These are phyloP conservation scores for Etia nguti DNA, from an alignment of 2,113 vertebrate species.

Conservation along the genomic window DNA sequence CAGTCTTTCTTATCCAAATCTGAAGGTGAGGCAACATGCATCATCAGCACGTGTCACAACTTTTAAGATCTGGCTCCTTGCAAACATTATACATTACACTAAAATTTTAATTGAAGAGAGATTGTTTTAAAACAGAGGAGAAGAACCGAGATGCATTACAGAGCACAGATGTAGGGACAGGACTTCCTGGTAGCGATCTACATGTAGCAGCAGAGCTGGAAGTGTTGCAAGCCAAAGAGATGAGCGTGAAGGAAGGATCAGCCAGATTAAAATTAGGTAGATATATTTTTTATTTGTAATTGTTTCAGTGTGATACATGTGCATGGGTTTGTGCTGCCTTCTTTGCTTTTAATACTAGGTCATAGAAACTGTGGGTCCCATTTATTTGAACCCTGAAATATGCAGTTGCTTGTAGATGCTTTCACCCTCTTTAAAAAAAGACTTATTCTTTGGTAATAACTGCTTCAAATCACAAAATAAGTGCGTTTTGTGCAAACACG, in stretches of 20 bases:
- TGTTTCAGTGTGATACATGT: neutral
- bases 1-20: neutral
- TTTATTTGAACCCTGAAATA: neutral
- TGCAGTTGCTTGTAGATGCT: neutral
- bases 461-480: neutral
- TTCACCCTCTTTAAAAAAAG: neutral
- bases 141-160: neutral
- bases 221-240: neutral
- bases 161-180: neutral
- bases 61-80: fast-evolving
- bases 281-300: neutral
- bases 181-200: neutral
- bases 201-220: neutral
- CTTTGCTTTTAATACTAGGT: neutral
- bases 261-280: neutral
- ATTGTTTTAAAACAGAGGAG: neutral
- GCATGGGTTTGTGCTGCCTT: neutral
- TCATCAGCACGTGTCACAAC: neutral
- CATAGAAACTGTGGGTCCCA: neutral
- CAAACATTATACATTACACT: neutral
- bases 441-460: neutral
- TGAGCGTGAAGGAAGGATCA: neutral
- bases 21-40: neutral
- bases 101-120: neutral
- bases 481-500: neutral